Evolutionary conservation across 2,797 vertebrate genomes (phyloP).

Genomic region (Petrocephalus schoutedeni): DNA sequence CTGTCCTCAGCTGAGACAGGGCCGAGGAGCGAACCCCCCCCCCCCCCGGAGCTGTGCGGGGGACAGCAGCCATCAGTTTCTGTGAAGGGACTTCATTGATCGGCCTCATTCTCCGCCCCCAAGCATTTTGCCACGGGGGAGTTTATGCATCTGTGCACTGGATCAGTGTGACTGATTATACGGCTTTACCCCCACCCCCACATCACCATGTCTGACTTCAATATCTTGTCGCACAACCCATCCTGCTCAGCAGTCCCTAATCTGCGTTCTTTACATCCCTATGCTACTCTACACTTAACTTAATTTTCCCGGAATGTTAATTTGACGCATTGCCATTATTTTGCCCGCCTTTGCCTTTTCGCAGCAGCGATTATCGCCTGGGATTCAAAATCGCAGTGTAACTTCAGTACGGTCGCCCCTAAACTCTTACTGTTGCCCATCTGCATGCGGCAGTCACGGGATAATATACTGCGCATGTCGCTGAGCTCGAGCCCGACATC

Average conservation of each 20-base stretch:
- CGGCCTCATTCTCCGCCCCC: neutral
- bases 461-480: neutral
- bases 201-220: neutral
- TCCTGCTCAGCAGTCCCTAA: neutral
- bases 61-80: neutral
- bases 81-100: neutral
- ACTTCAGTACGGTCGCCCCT: neutral
- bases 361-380: neutral
- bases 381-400: neutral
- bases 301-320: neutral
- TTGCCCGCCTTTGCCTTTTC: neutral
- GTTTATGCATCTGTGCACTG: neutral
- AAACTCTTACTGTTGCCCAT: neutral
- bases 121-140: neutral
- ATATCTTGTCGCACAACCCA: neutral
- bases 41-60: neutral
- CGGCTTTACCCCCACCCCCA: no score
- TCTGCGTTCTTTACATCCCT: neutral
- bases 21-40: no score
- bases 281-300: neutral
- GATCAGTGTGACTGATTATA: neutral
- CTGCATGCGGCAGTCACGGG: neutral
- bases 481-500: neutral
- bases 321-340: neutral
- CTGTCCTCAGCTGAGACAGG: no score